These are phyloP conservation scores for Notothenia coriiceps DNA, from an alignment of 2,113 vertebrate species.

Conservation along the genomic window DNA sequence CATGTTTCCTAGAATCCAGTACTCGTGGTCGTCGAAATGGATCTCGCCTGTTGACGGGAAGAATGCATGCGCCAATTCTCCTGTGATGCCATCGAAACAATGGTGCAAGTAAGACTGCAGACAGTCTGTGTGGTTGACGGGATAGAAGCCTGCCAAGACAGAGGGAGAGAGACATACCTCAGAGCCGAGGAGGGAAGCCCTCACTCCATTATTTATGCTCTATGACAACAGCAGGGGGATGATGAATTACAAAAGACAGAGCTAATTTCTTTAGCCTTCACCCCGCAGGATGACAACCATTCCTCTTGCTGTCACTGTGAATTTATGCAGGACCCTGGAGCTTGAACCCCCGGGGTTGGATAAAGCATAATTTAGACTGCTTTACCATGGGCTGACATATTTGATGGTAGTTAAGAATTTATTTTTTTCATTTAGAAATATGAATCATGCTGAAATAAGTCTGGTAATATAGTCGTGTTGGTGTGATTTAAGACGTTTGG, in stretches of 20 bases:
- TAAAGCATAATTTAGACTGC: constrained; percentile 39
- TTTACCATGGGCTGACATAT: constrained; percentile 37
- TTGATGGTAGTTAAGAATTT: constrained; percentile 56
- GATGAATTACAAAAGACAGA: constrained; percentile 52
- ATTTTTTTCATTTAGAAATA: constrained; percentile 45
- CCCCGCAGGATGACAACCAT: constrained; percentile 34
- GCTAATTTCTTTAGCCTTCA: constrained; percentile 30
- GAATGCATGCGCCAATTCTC: constrained; percentile 96
- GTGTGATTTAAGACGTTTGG: constrained; percentile 49
- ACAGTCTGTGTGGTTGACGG: constrained; percentile 95
- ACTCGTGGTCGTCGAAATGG: constrained; percentile 96
- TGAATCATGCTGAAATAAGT: constrained; percentile 53
- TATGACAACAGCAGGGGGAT: constrained; percentile 43
- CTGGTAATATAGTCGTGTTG: constrained; percentile 32
- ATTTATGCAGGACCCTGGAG: constrained; percentile 42
- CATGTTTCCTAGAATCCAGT: constrained; percentile 96
- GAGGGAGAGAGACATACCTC: constrained; percentile 29
- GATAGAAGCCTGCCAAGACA: constrained; percentile 91
- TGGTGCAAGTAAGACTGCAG: constrained; percentile 92
- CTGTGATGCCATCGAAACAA: constrained; percentile 96
- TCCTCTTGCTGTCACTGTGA: constrained; percentile 47
- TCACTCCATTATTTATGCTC: constrained; percentile 46
- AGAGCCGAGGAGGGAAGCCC: constrained; percentile 55
- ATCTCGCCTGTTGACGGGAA: constrained; percentile 95
- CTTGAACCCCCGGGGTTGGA: constrained; percentile 34